Evolutionary conservation across 2,113 vertebrate species (phyloP).

Genomic region (Anguilla japonica): DNA sequence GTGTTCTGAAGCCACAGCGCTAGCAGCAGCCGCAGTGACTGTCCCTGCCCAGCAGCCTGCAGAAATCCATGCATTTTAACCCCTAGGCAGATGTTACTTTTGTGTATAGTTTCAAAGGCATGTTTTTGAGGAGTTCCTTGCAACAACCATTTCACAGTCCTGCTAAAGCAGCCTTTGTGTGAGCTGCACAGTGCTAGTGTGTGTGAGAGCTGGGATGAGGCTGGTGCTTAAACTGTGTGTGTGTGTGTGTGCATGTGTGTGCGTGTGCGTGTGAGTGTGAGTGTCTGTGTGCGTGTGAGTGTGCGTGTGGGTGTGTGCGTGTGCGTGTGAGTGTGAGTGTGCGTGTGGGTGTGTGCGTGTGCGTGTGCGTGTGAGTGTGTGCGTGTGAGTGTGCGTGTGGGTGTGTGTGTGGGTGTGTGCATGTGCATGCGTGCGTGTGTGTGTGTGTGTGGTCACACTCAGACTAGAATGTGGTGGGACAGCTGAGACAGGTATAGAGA

Average conservation of each 20-base stretch:
- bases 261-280: neutral
- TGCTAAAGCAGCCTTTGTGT: no score
- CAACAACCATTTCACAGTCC: neutral
- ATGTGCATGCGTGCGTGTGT: neutral
- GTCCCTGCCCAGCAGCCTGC: neutral
- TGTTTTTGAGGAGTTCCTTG: neutral
- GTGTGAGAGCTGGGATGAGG: neutral
- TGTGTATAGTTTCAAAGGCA: neutral
- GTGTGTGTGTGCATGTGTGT: neutral
- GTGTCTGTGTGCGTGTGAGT: no score
- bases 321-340: no score
- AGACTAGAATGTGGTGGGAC: neutral
- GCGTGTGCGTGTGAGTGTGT: no score
- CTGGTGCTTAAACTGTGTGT: neutral
- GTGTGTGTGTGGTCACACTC: neutral
- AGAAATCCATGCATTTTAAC: neutral
- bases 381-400: no score
- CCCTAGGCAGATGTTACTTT: neutral
- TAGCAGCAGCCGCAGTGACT: neutral
- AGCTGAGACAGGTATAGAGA: no score
- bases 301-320: no score
- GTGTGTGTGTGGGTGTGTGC: no score
- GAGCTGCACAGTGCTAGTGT: no score
- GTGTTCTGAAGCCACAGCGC: neutral
- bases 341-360: no score